phyloP scores from a whole-genome alignment of 2,797 vertebrate species.

The Anguilla megastoma region DNA sequence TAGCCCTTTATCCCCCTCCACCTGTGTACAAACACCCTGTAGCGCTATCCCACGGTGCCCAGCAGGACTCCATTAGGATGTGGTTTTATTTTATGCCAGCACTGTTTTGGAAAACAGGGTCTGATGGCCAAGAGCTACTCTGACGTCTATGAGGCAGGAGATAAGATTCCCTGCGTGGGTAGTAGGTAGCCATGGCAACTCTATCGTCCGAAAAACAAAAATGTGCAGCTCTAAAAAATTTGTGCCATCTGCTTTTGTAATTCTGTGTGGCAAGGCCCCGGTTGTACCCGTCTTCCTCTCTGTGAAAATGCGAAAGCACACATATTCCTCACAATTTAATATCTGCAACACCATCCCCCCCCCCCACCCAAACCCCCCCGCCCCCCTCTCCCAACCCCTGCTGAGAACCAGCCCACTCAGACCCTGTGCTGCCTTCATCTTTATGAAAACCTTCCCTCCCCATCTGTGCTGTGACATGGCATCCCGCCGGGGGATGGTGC shows the following conservation, averaged over 20 bases:
- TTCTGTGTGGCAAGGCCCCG: not conserved
- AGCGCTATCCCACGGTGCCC: not conserved
- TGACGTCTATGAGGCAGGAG: not conserved
- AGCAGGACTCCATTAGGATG: not conserved
- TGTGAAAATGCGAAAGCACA: not conserved
- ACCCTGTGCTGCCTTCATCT: not conserved
- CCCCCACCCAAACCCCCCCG: not conserved
- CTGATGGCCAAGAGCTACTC: not conserved
- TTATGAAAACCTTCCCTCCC: conserved; percentile 1
- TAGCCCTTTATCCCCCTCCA: not conserved
- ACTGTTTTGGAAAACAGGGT: not conserved
- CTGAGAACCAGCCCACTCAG: conserved; percentile 6
- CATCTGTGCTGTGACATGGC: conserved; percentile 21
- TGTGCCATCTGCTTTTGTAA: conserved; percentile 24
- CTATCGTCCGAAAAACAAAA: conserved; percentile 7
- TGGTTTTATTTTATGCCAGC: not conserved
- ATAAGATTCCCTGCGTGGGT: conserved; percentile 2
- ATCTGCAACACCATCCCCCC: not conserved
- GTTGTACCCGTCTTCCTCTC: not conserved
- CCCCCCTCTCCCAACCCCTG: not conserved
- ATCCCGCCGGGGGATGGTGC: conserved; percentile 5
- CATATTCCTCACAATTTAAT: not conserved
- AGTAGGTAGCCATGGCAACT: conserved; percentile 32
- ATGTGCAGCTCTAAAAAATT: conserved; percentile 19
- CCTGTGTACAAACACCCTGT: not conserved